A percentile compares a stretch with the other conserved stretches of the same genome.
Evolutionary conservation across 2,113 vertebrate species (phyloP).

Genomic region (Stegostoma tigrinum): DNA sequence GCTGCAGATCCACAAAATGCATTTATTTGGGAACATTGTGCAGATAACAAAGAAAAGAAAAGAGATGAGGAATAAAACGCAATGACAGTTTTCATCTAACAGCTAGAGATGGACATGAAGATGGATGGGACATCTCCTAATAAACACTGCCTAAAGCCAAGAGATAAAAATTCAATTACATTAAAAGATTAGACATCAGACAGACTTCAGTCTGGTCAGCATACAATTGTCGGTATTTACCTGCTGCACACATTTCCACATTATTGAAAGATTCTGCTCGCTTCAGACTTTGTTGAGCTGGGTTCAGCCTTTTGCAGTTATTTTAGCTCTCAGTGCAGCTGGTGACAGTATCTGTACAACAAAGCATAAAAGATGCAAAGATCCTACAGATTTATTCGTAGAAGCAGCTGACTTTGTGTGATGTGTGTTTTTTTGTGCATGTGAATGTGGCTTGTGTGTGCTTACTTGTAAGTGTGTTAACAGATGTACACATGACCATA

Average conservation of each 20-base stretch:
- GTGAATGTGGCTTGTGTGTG: not conserved
- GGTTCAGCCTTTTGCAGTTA: not conserved
- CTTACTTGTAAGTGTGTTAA: not conserved
- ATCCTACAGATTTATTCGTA: not conserved
- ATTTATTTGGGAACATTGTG: not conserved
- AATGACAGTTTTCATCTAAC: not conserved
- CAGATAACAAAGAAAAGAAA: not conserved
- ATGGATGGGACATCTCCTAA: not conserved
- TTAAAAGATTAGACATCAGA: conserved; percentile 9
- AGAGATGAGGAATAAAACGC: not conserved
- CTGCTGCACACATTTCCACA: not conserved
- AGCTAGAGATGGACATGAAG: not conserved
- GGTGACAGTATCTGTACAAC: not conserved
- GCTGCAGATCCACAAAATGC: not conserved
- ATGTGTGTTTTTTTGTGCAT: not conserved
- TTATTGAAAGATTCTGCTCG: not conserved
- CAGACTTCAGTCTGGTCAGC: conserved; percentile 15
- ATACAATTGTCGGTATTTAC: not conserved
- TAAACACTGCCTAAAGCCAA: not conserved
- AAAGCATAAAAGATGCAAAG: not conserved
- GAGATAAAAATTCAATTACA: conserved; percentile 37
- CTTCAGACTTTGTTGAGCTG: not conserved
- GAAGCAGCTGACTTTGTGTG: not conserved
- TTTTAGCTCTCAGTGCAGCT: not conserved
- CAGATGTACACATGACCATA: too few relatives aligned